Evolutionary conservation across 2,797 vertebrate species (phyloP).

Genomic region (Periparus ater): DNA sequence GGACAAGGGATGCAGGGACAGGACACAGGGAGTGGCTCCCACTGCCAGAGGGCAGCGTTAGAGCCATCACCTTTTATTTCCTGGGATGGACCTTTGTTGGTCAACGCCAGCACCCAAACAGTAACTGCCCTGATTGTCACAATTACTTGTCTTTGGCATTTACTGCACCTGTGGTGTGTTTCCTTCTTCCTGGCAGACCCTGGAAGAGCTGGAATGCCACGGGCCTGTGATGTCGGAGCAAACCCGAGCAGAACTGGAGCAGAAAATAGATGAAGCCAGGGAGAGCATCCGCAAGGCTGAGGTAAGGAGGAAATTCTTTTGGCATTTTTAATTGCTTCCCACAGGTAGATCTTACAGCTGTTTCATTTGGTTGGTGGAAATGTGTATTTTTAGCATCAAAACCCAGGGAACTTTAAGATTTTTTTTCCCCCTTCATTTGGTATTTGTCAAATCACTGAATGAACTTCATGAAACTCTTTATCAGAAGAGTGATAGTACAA

Average conservation of each 20-base stretch:
- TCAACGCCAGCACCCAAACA: not conserved
- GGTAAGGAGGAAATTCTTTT: constrained; percentile 70
- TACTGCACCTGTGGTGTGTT: not conserved
- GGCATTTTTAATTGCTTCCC: not conserved
- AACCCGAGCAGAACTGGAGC: constrained; percentile 88
- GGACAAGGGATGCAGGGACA: not conserved
- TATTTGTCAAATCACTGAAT: not conserved
- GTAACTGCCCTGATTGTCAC: not conserved
- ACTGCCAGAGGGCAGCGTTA: not conserved
- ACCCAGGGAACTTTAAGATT: not conserved
- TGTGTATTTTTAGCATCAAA: not conserved
- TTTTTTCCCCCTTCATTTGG: not conserved
- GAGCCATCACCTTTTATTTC: not conserved
- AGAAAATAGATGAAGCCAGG: constrained; percentile 93
- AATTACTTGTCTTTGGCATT: not conserved
- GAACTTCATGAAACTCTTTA: not conserved
- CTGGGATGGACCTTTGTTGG: not conserved
- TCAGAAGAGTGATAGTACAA: not conserved
- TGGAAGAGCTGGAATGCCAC: constrained; percentile 91
- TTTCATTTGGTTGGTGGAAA: not conserved
- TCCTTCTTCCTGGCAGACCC: constrained; percentile 74
- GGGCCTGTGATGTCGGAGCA: constrained; percentile 88
- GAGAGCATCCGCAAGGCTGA: constrained; percentile 95
- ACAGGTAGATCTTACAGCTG: not conserved
- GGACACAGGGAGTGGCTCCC: not conserved